These are phyloP conservation scores for Hepsetus odoe DNA, from an alignment of 2,113 vertebrate species.

Conservation along the genomic window DNA sequence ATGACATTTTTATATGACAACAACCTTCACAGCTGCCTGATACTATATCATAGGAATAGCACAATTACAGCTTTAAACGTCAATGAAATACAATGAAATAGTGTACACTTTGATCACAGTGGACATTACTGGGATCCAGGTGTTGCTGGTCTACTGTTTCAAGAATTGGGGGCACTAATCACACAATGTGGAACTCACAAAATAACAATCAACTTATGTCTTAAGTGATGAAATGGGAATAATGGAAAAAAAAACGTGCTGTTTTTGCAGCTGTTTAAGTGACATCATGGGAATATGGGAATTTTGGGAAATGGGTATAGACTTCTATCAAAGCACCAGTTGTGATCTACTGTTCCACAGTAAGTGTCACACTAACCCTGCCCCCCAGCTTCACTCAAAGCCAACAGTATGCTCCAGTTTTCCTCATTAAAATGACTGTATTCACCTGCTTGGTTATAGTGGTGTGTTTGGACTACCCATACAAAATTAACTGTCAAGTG, in stretches of 20 bases:
- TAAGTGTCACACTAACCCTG: background rate
- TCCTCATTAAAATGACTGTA: too few relatives aligned
- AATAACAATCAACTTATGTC: background rate
- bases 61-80: background rate
- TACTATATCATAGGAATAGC: background rate
- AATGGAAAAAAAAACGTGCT: background rate
- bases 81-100: background rate
- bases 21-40: background rate
- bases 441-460: too few relatives aligned
- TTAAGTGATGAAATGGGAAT: background rate
- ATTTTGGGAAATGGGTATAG: background rate
- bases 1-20: constrained; percentile 15
- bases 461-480: too few relatives aligned
- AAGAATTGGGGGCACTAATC: background rate
- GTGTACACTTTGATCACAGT: background rate
- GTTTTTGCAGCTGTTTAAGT: constrained; percentile 10
- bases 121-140: background rate
- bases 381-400: too few relatives aligned
- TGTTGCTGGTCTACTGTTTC: background rate
- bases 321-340: background rate
- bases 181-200: background rate
- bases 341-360: too few relatives aligned
- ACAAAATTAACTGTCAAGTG: too few relatives aligned
- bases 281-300: background rate
- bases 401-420: too few relatives aligned